A percentile compares a stretch with the other conserved stretches of the same genome.
Conservation (phyloP, 2,888 invertebrate genomes). For the Aricia artaxerxes region DNA sequence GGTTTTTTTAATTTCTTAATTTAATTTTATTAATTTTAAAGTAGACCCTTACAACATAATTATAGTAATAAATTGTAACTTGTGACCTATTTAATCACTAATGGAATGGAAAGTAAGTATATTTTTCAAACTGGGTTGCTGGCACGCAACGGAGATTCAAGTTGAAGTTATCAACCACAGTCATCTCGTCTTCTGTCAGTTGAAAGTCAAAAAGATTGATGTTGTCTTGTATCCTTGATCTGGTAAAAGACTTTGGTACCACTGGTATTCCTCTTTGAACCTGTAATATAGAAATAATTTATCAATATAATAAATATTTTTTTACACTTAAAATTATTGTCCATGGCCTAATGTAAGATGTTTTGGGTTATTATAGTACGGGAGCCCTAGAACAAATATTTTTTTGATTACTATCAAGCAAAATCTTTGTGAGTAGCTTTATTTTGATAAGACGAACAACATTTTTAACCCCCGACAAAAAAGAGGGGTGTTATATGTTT, state of each 20-base stretch:
- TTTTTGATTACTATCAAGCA: too few species aligned
- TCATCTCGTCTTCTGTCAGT: slow-evolving; percentile 78
- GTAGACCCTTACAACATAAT: background rate
- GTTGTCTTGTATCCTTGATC: slow-evolving; percentile 85
- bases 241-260: slow-evolving; percentile 88
- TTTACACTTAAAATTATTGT: too few species aligned
- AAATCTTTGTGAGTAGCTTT: too few species aligned
- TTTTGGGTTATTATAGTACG: too few species aligned
- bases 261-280: slow-evolving; percentile 84
- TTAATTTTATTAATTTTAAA: too few species aligned
- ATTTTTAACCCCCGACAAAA: too few species aligned
- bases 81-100: background rate
- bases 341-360: too few species aligned
- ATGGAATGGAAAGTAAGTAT: slow-evolving; percentile 61
- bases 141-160: slow-evolving; percentile 75
- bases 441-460: too few species aligned
- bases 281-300: slow-evolving; percentile 44
- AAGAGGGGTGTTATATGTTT: too few species aligned
- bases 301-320: too few species aligned
- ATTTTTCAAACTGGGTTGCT: slow-evolving; percentile 45
- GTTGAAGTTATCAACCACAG: slow-evolving; percentile 77
- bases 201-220: slow-evolving; percentile 83
- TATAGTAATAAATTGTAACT: background rate
- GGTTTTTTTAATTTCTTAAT: too few species aligned
- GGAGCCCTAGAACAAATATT: too few species aligned